These are phyloP conservation scores for Manis pentadactyla DNA, from an alignment of 2,797 vertebrate species.

Conservation along the genomic window DNA sequence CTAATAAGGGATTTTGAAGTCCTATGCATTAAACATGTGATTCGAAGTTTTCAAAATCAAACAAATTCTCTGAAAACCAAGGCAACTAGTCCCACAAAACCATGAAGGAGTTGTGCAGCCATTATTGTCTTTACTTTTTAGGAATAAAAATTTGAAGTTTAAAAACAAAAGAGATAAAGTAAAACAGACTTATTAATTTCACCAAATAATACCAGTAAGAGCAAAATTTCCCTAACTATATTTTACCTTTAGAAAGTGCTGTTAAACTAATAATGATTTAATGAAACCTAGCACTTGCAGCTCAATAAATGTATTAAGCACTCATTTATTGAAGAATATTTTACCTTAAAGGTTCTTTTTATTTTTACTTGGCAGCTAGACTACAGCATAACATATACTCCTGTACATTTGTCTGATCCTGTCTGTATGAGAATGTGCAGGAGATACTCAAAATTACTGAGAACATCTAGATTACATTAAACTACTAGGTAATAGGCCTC, in stretches of 20 bases:
- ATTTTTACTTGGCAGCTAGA: conserved; percentile 40
- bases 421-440: not conserved
- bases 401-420: not conserved
- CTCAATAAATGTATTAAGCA: not conserved
- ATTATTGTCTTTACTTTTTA: not conserved
- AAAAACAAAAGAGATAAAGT: not conserved
- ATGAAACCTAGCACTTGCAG: not conserved
- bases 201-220: not conserved
- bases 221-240: not conserved
- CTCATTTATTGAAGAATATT: conserved; percentile 12
- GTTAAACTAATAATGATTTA: conserved; percentile 17
- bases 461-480: not conserved
- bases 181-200: not conserved
- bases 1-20: not conserved
- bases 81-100: not conserved
- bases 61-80: not conserved
- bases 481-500: not conserved
- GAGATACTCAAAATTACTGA: not conserved
- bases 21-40: not conserved
- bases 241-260: not conserved
- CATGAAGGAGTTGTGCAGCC: not conserved
- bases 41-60: not conserved
- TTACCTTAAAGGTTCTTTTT: not conserved
- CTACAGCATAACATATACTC: not conserved
- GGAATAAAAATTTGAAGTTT: not conserved